Evolutionary conservation across 2,888 invertebrate species (phyloP), one percentile per base, ranked within the genome.

Genomic region (Dione juno): DNA sequence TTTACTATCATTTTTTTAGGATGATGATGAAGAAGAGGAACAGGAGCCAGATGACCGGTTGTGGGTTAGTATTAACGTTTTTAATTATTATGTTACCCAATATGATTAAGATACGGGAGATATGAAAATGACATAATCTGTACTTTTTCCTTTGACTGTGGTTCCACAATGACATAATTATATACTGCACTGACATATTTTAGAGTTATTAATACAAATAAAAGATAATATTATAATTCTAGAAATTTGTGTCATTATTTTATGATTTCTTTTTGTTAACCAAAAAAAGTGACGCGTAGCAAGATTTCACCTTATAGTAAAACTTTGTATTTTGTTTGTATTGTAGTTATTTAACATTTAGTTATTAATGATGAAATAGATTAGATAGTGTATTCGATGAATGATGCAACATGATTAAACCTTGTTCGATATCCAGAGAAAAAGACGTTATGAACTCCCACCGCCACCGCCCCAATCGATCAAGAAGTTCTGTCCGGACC

Each of bases 11-110:
- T 54, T 35, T 66, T 69, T 80, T 48, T 79, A 91, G 90, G 92
- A 92, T 40, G 90, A 90, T 48, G 90, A 91, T 19, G 89, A 90
- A 2, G 90, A 91, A 1, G 89, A 91, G 7, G 91, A 91, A 9
- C 79, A 84, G 0, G 92, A 92, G 67, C 80, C 82, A 11, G 82
- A 83, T 58, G 90, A 90, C 69, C 83, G 92, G 76, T 74, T 84
- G 76, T 89, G 88, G 90, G 92, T 92, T 78, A 85, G 88, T 77
- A 14, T 6, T 11, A 43, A n/a, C 8, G n/a, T 59, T 13, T 59
- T 19, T 8, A 21, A 14, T 59, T 43, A 21, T 41, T 19, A 48
- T n/a, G n/a, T 16, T 48, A 1, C 8, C 8, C n/a, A 45, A n/a
- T 8, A 43, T 45, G 8, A n/a, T n/a, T n/a, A n/a, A n/a, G n/a